Conservation (phyloP, 2,888 invertebrate genomes). For the Nephrotoma guestfalica region DNA sequence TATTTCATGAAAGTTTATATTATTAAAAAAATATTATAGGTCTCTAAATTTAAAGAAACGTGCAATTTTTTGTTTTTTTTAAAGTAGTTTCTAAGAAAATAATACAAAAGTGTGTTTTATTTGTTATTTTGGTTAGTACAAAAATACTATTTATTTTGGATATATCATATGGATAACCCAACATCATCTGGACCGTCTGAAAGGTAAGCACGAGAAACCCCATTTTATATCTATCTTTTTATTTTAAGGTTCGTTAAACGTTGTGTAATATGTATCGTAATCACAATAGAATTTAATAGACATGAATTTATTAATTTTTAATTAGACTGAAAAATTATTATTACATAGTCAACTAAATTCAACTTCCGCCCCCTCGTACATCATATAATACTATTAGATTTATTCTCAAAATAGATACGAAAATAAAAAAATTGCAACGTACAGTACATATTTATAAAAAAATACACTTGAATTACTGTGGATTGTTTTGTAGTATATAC, state of each 20-base stretch:
- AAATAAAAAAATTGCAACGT: not conserved
- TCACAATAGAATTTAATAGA: not conserved
- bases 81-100: not conserved
- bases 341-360: not conserved
- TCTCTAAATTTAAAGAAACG: not conserved
- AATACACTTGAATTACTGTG: not conserved
- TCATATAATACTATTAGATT: not conserved
- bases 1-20: not conserved
- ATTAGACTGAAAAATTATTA: not conserved
- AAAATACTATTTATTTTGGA: not conserved
- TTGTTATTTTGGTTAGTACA: not conserved
- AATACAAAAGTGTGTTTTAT: not conserved
- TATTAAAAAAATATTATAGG: not conserved
- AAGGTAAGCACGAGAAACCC: not conserved
- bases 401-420: not conserved
- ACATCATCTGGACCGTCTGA: not conserved
- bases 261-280: not conserved
- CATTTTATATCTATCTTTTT: not conserved
- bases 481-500: not conserved
- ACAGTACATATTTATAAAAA: not conserved
- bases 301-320: not conserved
- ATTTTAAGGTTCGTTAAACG: not conserved
- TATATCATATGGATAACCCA: not conserved
- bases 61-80: not conserved
- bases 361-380: not conserved